phyloP scores from a whole-genome alignment of 2,113 vertebrate genomes.

The Cephalopholis sonnerati region DNA sequence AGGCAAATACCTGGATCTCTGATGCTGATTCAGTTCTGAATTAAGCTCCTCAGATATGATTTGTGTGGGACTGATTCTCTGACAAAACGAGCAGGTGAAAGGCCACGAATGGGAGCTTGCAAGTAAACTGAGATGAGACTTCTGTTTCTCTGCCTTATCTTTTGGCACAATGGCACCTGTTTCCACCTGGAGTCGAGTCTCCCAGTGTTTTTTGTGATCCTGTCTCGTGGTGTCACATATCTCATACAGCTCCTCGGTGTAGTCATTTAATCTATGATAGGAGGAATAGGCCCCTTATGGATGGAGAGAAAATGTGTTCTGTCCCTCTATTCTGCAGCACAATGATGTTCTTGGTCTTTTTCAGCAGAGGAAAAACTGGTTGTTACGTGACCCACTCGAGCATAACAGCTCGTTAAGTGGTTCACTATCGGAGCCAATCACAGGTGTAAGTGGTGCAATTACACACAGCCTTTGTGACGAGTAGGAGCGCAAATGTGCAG shows the following conservation, averaged over 20 bases:
- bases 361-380: constrained; percentile 40
- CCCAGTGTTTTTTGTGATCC: constrained; percentile 6
- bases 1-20: constrained; percentile 1
- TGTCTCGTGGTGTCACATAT: constrained; percentile 51
- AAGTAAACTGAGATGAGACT: constrained; percentile 41
- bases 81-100: constrained; percentile 21
- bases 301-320: constrained; percentile 23
- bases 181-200: constrained; percentile 28
- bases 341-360: constrained; percentile 59
- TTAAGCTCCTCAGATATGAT: constrained; percentile 14
- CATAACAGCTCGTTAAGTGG: constrained; percentile 51
- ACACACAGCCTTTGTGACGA: constrained; percentile 60
- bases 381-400: constrained; percentile 49
- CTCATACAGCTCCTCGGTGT: constrained; percentile 36
- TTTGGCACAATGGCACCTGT: constrained; percentile 35
- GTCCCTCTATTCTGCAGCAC: constrained; percentile 39
- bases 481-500: constrained; percentile 32
- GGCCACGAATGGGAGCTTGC: not conserved
- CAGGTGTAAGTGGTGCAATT: constrained; percentile 72
- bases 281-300: not conserved
- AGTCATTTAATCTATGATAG: constrained; percentile 52
- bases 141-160: constrained; percentile 22
- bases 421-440: constrained; percentile 70
- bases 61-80: constrained; percentile 8
- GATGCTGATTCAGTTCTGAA: not conserved